These are phyloP conservation scores for Pelobates cultripes DNA, from an alignment of 2,797 vertebrate species.

Conservation along the genomic window DNA sequence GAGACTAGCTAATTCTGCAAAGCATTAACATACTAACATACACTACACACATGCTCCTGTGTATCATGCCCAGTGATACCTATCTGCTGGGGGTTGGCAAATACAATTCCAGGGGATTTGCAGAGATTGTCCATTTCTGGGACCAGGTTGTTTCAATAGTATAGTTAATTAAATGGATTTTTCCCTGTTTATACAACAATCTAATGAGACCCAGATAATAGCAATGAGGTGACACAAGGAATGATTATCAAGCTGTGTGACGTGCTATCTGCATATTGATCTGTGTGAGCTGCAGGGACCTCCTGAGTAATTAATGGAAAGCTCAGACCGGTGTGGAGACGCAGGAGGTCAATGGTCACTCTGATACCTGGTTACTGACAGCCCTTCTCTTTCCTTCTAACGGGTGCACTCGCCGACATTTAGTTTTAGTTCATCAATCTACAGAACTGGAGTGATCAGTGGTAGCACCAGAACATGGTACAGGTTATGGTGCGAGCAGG, in stretches of 20 bases:
- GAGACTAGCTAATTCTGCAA: too few relatives aligned
- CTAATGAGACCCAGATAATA: conserved; percentile 34
- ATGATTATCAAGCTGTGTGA: conserved; percentile 11
- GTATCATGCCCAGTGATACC: neutral
- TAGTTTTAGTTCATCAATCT: too few relatives aligned
- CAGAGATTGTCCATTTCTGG: conserved; percentile 2
- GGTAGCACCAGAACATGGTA: too few relatives aligned
- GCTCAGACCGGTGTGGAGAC: conserved; percentile 14
- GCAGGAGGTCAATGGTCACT: conserved; percentile 29
- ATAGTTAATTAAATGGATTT: conserved; percentile 34
- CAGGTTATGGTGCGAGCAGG: too few relatives aligned
- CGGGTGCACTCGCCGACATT: too few relatives aligned
- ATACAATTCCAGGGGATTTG: neutral
- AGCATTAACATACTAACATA: neutral
- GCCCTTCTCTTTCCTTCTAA: conserved; percentile 3
- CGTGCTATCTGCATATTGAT: conserved; percentile 45
- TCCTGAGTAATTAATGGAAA: conserved; percentile 41
- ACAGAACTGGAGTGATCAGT: too few relatives aligned
- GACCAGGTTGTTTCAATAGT: neutral
- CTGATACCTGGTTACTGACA: conserved; percentile 18
- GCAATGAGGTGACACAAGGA: conserved; percentile 4
- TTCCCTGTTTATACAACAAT: neutral
- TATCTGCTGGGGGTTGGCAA: neutral
- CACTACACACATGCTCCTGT: neutral
- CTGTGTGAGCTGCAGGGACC: conserved; percentile 26